Percentiles rank a stretch among this genome's conserved stretches.
These are phyloP conservation scores for Drosophila virilis DNA, from an alignment of 1,140 invertebrate genomes.

Conservation along the genomic window DNA sequence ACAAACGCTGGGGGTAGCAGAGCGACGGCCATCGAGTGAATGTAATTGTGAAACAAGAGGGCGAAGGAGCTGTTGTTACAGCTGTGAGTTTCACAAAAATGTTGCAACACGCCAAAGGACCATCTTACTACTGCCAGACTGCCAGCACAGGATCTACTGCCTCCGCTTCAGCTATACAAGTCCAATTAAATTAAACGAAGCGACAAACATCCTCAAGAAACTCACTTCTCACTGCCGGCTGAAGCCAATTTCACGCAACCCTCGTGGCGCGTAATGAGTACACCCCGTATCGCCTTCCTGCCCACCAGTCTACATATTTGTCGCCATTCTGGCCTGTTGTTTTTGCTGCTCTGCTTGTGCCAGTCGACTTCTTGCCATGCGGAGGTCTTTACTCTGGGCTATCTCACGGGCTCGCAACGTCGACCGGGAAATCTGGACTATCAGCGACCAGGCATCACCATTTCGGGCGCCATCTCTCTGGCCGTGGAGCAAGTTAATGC, in stretches of 20 bases:
- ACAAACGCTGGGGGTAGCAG: not conserved
- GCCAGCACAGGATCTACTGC: conserved; percentile 15
- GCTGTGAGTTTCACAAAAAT: conserved; percentile 65
- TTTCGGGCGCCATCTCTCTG: conserved; percentile 93
- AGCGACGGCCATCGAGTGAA: conserved; percentile 34
- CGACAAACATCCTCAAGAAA: conserved; percentile 15
- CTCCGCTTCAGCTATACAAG: conserved; percentile 4
- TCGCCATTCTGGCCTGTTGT: not conserved
- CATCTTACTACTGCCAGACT: conserved; percentile 36
- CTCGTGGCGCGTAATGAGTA: conserved; percentile 44
- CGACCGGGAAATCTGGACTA: conserved; percentile 91
- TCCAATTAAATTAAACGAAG: conserved; percentile 57
- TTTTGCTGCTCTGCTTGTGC: conserved; percentile 21
- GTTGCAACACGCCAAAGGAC: conserved; percentile 56
- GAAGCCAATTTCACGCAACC: conserved; percentile 26
- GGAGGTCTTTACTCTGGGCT: conserved; percentile 87
- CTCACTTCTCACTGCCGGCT: conserved; percentile 1
- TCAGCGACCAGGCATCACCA: conserved; percentile 87
- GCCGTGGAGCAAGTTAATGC: conserved; percentile 90
- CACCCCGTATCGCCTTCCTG: conserved; percentile 11
- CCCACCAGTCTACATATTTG: not conserved
- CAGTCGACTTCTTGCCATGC: conserved; percentile 40
- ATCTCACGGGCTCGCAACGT: conserved; percentile 91
- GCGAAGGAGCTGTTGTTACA: conserved; percentile 29
- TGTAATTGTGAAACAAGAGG: conserved; percentile 50